phyloP scores from a whole-genome alignment of 2,113 vertebrate species.

The Lynx canadensis region DNA sequence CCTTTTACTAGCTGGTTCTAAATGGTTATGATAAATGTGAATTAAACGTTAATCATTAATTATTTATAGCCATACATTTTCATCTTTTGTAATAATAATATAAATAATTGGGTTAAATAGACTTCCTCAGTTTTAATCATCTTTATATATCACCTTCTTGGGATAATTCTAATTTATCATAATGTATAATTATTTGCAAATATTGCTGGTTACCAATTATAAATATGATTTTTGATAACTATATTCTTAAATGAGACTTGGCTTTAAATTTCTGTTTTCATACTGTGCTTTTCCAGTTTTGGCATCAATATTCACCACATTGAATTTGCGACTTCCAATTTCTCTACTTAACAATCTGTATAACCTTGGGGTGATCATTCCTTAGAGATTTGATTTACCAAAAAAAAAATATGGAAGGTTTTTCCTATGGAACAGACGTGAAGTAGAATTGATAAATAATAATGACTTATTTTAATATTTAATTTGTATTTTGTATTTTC shows the following conservation, averaged over 20 bases:
- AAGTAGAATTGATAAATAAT: background rate
- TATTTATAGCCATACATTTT: background rate
- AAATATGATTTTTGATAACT: background rate
- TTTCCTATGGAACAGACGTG: background rate
- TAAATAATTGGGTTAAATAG: background rate
- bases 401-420: background rate
- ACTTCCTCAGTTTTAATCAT: background rate
- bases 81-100: background rate
- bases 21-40: background rate
- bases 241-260: background rate
- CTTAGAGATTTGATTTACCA: background rate
- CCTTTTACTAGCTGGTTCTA: background rate
- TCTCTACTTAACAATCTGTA: background rate
- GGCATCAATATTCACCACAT: background rate
- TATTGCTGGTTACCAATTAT: background rate
- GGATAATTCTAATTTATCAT: background rate
- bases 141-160: background rate
- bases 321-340: background rate
- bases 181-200: background rate
- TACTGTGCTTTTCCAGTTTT: background rate
- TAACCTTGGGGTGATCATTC: background rate
- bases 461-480: background rate
- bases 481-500: background rate
- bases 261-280: background rate
- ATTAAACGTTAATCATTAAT: background rate